Percentiles rank a stretch among this genome's conserved stretches.
Conservation (phyloP, 2,888 invertebrate species). For the Lepidocyrtoides sp. region DNA sequence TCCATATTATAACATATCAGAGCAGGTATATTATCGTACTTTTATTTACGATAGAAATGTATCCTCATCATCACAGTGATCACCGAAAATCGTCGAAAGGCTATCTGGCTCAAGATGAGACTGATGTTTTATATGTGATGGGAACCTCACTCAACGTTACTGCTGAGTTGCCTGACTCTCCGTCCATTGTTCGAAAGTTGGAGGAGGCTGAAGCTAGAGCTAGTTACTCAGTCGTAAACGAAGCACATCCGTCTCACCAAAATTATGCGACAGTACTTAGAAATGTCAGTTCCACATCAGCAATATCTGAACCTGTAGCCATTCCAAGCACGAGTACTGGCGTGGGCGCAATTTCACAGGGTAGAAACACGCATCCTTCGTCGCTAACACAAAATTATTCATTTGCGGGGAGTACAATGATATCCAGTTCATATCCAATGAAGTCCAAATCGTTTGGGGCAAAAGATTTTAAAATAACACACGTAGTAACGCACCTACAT, state of each 20-base stretch:
- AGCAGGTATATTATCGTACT: too few relatives aligned
- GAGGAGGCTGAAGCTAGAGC: conserved; percentile 80
- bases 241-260: conserved; percentile 57
- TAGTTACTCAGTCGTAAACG: conserved; percentile 78
- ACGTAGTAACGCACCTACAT: not conserved
- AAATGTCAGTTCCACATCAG: conserved; percentile 76
- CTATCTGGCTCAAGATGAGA: conserved; percentile 84
- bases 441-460: conserved; percentile 80
- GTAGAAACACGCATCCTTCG: conserved; percentile 21
- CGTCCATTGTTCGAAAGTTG: conserved; percentile 81
- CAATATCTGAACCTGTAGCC: conserved; percentile 79
- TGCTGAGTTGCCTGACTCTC: conserved; percentile 84
- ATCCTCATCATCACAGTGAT: conserved; percentile 49
- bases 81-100: conserved; percentile 78
- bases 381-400: conserved; percentile 77
- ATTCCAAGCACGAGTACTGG: conserved; percentile 70
- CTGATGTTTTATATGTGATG: conserved; percentile 85
- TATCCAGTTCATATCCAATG: conserved; percentile 58
- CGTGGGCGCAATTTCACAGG: conserved; percentile 8
- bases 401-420: conserved; percentile 65
- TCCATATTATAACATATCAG: too few relatives aligned
- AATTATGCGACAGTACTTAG: conserved; percentile 42
- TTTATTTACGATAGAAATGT: conserved; percentile 22
- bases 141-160: conserved; percentile 82
- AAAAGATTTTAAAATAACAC: conserved; percentile 72